Base-by-base conservation (phyloP, 2,888 invertebrate species). In the Lacanobia wlatinum region DNA sequence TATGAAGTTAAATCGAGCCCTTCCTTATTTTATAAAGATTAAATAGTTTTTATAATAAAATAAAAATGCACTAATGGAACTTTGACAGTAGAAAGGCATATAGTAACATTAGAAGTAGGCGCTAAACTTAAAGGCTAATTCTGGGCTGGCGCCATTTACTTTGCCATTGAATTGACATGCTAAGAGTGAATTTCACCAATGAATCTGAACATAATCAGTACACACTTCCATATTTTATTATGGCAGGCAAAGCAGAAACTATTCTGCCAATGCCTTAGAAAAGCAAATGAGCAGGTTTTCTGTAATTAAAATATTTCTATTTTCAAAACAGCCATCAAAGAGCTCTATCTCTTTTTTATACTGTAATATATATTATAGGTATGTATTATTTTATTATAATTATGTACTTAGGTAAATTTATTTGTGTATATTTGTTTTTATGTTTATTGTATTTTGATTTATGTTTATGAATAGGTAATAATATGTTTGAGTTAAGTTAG, bases 1-100 rank as follows among this genome's bases (percentile, higher is more conserved):
- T 55, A 61, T 48, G 53, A 70, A 82, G 55, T 68, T 63, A 21
- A 64, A 74, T 63, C 14, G 16, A 72, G 55, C 55, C 67, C 43
- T 69, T 73, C 2, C 64, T 61, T 82, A 60, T 38, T 67, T 69
- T 23, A 67, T 55, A 76, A 10, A 70, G 23, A 59, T 52, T 60
- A 74, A 71, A 21, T 34, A 61, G n/a, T 71, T n/a, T 40, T 34
- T 38, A 28, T 40, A 43, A 43, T 18, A 63, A 46, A 55, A 62
- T 46, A 58, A 56, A 62, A 80, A 76, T 76, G 68, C 73, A 68
- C 67, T 59, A 4, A 48, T 67, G 46, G 58, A 75, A 73, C 28
- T 58, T 65, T 48, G 67, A 81, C 69, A 81, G 86, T 78, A 78
- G 84, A 85, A 85, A 84, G 84, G 76, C 70, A 50, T 72, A 68